phyloP scores from a whole-genome alignment of 2,797 vertebrate genomes.

The Amazona finschi region DNA sequence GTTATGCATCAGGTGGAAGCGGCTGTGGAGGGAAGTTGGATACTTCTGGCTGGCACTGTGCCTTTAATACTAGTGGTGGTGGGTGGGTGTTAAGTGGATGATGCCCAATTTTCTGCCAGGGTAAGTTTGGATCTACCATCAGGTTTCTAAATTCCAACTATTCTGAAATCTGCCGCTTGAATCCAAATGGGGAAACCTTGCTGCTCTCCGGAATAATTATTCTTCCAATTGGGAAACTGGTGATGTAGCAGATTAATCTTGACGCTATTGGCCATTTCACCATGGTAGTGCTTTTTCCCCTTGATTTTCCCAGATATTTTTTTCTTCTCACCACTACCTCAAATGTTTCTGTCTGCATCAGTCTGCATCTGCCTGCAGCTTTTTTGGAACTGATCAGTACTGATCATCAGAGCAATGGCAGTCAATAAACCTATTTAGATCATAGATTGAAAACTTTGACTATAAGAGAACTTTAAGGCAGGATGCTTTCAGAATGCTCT shows the following conservation, averaged over 20 bases:
- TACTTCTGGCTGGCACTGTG: neutral
- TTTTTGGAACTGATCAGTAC: neutral
- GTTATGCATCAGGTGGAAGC: accelerated
- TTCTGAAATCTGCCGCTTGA: neutral
- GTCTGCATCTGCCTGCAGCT: neutral
- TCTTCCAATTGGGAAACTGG: neutral
- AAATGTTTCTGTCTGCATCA: neutral
- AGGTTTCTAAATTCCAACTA: neutral
- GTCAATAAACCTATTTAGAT: neutral
- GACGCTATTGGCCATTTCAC: neutral
- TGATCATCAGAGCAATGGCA: neutral
- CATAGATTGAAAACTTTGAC: neutral
- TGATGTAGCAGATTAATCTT: neutral
- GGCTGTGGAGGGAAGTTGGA: neutral
- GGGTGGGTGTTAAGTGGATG: neutral
- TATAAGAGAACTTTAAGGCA: neutral
- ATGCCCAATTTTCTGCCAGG: neutral
- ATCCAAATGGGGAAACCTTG: neutral
- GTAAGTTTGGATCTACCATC: neutral
- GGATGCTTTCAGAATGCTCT: neutral
- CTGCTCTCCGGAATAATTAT: neutral
- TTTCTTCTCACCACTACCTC: neutral
- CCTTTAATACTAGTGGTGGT: neutral
- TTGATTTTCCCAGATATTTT: neutral
- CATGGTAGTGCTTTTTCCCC: neutral